Evolutionary conservation across 1,140 invertebrate species (phyloP).

Genomic region (Trichonephila clavipes): DNA sequence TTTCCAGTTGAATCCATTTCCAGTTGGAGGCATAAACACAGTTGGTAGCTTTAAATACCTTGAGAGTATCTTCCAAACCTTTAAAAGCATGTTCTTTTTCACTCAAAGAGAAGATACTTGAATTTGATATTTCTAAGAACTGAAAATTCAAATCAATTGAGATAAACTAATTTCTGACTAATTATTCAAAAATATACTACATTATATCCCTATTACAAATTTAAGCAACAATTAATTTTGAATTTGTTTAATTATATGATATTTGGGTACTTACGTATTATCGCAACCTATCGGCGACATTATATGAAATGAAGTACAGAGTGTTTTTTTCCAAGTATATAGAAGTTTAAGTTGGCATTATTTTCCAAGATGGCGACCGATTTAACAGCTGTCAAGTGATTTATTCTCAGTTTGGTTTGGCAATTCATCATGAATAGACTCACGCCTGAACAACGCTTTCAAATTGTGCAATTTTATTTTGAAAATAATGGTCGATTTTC

Average conservation of each 20-base stretch:
- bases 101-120: slow-evolving; percentile 4
- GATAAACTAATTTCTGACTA: not conserved
- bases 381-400: too few species aligned
- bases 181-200: not conserved
- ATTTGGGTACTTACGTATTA: too few species aligned
- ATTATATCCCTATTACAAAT: not conserved
- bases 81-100: not conserved
- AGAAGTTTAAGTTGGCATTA: too few species aligned
- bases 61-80: not conserved
- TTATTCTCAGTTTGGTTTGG: too few species aligned
- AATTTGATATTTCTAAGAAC: not conserved
- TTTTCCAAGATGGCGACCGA: too few species aligned
- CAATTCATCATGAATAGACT: too few species aligned
- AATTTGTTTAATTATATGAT: not conserved
- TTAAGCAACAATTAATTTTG: not conserved
- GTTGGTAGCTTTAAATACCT: not conserved
- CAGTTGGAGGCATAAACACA: slow-evolving; percentile 16
- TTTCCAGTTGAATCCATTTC: slow-evolving; percentile 1
- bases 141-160: not conserved
- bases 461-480: too few species aligned
- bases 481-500: too few species aligned
- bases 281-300: too few species aligned
- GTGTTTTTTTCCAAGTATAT: too few species aligned
- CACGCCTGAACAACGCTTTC: too few species aligned
- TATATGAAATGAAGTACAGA: too few species aligned